Percentiles rank a stretch among this genome's conserved stretches.
Conservation (phyloP, 2,797 vertebrate genomes). For the Psittacula echo region DNA sequence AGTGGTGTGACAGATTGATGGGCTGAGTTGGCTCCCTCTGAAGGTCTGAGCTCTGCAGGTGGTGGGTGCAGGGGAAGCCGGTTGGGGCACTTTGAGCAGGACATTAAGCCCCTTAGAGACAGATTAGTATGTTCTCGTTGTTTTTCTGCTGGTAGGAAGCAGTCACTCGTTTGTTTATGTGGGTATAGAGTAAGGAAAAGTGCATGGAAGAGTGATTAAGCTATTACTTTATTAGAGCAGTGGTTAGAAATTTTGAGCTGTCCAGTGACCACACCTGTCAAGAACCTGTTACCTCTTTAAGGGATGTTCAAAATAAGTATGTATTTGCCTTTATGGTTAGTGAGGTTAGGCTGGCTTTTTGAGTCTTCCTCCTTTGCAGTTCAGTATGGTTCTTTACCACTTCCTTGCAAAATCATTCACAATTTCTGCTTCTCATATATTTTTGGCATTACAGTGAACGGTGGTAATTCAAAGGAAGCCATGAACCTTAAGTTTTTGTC, state of each 20-base stretch:
- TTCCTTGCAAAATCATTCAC: conserved; percentile 31
- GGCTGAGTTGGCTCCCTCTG: neutral
- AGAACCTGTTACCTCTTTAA: neutral
- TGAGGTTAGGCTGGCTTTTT: conserved; percentile 1
- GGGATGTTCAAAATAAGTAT: neutral
- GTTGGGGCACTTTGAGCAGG: neutral
- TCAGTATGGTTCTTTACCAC: neutral
- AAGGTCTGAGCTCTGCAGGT: neutral
- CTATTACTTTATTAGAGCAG: neutral
- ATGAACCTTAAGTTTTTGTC: neutral
- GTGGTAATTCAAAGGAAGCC: neutral
- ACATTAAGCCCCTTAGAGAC: conserved; percentile 23
- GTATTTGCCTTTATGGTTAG: neutral
- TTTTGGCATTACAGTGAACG: neutral
- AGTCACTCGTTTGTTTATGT: neutral
- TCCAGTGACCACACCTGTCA: neutral
- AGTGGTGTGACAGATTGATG: neutral
- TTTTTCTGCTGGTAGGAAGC: neutral
- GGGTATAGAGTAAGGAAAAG: neutral
- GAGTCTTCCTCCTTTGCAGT: neutral
- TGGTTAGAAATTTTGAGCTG: neutral
- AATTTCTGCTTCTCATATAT: neutral
- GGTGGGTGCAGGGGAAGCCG: neutral
- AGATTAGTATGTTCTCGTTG: neutral
- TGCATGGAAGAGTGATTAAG: neutral